Percentiles rank a stretch among this genome's conserved stretches.
phyloP scores from a whole-genome alignment of 2,888 invertebrate species.

The Drosophila antonietae region DNA sequence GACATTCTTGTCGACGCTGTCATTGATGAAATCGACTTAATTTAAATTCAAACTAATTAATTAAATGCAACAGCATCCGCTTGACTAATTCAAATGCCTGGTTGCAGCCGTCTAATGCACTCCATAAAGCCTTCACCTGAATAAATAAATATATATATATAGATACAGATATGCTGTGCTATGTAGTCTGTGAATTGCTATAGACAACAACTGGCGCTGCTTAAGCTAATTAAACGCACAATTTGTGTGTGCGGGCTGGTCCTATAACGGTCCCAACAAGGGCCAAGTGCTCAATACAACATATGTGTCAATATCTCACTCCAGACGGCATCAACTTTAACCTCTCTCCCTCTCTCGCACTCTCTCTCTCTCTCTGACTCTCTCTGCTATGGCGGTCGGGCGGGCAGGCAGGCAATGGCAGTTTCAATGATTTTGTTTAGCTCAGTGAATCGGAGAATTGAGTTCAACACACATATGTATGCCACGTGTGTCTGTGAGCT shows the following conservation, averaged over 20 bases:
- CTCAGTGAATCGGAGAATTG: slow-evolving; percentile 81
- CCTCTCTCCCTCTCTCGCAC: not conserved
- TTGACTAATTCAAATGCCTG: slow-evolving; percentile 3
- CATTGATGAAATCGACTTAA: slow-evolving; percentile 68
- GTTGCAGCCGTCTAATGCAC: slow-evolving; percentile 26
- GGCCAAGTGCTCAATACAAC: slow-evolving; percentile 23
- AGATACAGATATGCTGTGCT: not conserved
- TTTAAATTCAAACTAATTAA: slow-evolving; percentile 82
- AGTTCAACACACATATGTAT: slow-evolving; percentile 46
- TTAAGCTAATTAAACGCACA: slow-evolving; percentile 68
- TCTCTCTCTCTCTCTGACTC: not conserved
- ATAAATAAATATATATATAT: slow-evolving; percentile 18
- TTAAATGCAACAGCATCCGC: slow-evolving; percentile 53
- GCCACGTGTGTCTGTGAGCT: slow-evolving; percentile 19
- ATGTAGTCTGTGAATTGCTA: slow-evolving; percentile 24
- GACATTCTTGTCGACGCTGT: slow-evolving; percentile 56
- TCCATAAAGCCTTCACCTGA: slow-evolving; percentile 31
- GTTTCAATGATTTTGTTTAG: slow-evolving; percentile 82
- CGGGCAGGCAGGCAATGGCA: slow-evolving; percentile 60
- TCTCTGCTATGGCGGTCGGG: not conserved
- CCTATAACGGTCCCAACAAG: slow-evolving; percentile 28
- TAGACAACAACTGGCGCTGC: slow-evolving; percentile 34
- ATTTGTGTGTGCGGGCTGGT: slow-evolving; percentile 40
- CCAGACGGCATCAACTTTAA: slow-evolving; percentile 11
- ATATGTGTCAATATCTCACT: slow-evolving; percentile 44